These are phyloP conservation scores for Rhincodon typus DNA, from an alignment of 2,797 vertebrate genomes.

Conservation along the genomic window DNA sequence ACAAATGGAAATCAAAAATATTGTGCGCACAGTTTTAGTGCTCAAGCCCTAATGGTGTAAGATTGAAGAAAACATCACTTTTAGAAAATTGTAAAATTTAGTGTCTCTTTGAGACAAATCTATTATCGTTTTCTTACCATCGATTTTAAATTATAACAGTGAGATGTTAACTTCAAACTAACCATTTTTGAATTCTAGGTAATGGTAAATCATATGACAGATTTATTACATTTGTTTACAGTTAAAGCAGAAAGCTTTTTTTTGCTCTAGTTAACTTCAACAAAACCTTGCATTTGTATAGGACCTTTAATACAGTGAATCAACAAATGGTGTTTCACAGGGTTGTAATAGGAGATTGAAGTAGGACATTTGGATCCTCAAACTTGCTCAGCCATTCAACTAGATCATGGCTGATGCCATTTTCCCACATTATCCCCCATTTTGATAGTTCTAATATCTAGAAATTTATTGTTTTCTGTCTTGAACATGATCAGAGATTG, in stretches of 20 bases:
- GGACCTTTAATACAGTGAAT: no score
- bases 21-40: not conserved
- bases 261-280: not conserved
- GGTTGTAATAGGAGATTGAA: not conserved
- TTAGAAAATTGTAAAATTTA: not conserved
- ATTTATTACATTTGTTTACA: not conserved
- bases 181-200: not conserved
- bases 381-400: no score
- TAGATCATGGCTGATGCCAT: no score
- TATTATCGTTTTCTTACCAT: not conserved
- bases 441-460: no score
- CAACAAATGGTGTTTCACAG: not conserved
- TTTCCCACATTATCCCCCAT: no score
- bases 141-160: not conserved
- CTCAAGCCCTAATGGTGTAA: not conserved
- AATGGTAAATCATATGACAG: not conserved
- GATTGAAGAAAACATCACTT: not conserved
- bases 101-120: not conserved
- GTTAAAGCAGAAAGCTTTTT: not conserved
- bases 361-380: no score
- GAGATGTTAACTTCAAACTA: not conserved
- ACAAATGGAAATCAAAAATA: not conserved
- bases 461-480: no score
- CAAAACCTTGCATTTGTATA: not conserved
- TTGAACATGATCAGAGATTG: no score